phyloP scores from a whole-genome alignment of 1,140 invertebrate species.

The Drosophila seguyi region DNA sequence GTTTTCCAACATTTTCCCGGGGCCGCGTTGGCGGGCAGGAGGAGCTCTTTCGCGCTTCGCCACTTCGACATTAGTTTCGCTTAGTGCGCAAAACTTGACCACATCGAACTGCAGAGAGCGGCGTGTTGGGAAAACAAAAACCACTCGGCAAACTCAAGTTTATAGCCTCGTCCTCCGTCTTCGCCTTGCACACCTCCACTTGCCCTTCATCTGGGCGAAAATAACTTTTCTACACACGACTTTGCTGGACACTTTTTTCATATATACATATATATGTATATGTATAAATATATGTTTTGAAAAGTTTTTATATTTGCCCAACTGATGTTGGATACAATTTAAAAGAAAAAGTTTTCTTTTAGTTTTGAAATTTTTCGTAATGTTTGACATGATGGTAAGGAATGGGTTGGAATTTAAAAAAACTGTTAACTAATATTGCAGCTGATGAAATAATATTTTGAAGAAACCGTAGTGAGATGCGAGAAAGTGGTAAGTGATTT shows the following conservation, averaged over 20 bases:
- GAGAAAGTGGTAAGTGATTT: not conserved
- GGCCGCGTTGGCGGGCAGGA: not conserved
- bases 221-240: slow-evolving; percentile 51
- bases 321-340: slow-evolving; percentile 53
- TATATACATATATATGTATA: slow-evolving; percentile 5
- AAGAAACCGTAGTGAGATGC: not conserved
- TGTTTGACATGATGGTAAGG: slow-evolving; percentile 40
- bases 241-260: slow-evolving; percentile 55
- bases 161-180: slow-evolving; percentile 57
- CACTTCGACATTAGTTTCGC: slow-evolving; percentile 77
- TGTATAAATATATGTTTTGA: slow-evolving; percentile 48
- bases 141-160: slow-evolving; percentile 72
- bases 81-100: slow-evolving; percentile 75
- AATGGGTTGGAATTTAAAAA: slow-evolving; percentile 20
- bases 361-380: slow-evolving; percentile 51
- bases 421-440: not conserved
- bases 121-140: slow-evolving; percentile 47
- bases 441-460: not conserved
- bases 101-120: slow-evolving; percentile 35
- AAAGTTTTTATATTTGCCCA: slow-evolving; percentile 66
- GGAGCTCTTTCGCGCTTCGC: slow-evolving; percentile 71
- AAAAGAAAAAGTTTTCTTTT: slow-evolving; percentile 35
- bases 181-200: slow-evolving; percentile 12
- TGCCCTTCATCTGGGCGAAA: slow-evolving; percentile 7
- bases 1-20: slow-evolving; percentile 54